Percentiles rank a stretch among this genome's conserved stretches.
Evolutionary conservation across 2,888 invertebrate species (phyloP).

Genomic region (Papilio demoleus): DNA sequence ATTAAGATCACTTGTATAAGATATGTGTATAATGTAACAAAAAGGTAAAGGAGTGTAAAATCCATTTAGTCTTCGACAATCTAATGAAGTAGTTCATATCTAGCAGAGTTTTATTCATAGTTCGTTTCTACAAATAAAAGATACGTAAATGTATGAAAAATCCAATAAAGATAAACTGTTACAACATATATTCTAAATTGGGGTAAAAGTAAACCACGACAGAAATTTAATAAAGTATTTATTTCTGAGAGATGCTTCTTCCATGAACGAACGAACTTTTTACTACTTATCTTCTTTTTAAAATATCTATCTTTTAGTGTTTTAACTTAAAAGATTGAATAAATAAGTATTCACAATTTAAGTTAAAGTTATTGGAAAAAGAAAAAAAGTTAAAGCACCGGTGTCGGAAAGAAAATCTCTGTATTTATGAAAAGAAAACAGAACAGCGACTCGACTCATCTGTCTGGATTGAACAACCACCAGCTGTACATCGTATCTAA

Average conservation of each 20-base stretch:
- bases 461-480: constrained; percentile 15
- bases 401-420: constrained; percentile 19
- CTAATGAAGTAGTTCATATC: neutral
- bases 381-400: neutral
- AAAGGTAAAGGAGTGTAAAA: neutral
- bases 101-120: too few species aligned
- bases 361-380: neutral
- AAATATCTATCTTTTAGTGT: neutral
- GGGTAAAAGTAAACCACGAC: neutral
- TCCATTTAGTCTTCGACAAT: neutral
- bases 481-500: constrained; percentile 23
- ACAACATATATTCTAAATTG: neutral
- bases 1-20: too few species aligned
- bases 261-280: too few species aligned
- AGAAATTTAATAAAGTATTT: neutral
- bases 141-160: neutral
- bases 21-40: neutral
- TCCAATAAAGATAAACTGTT: neutral
- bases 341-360: neutral
- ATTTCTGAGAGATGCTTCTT: neutral
- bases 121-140: neutral
- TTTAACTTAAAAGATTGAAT: neutral
- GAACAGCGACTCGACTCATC: constrained; percentile 13
- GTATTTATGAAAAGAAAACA: constrained; percentile 32
- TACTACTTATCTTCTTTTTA: neutral